Evolutionary conservation across 2,888 invertebrate species (phyloP).

Genomic region (Prenolepis imparis): DNA sequence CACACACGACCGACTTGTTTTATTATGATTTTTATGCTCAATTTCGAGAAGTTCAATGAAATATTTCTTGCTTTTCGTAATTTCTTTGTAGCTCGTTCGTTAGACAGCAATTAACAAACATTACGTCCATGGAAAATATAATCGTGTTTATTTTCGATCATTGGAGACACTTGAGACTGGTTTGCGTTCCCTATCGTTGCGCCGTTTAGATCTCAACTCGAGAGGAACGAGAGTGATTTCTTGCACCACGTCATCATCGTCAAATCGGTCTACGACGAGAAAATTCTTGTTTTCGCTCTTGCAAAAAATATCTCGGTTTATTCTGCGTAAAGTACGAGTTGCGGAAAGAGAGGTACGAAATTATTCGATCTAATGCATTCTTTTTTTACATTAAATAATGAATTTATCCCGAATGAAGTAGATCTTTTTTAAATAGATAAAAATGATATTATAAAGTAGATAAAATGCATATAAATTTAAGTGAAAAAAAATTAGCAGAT

Average conservation of each 20-base stretch:
- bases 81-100: slow-evolving; percentile 64
- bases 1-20: slow-evolving; percentile 23
- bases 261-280: slow-evolving; percentile 49
- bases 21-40: slow-evolving; percentile 18
- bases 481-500: neutral
- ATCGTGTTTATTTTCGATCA: slow-evolving; percentile 75
- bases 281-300: slow-evolving; percentile 60
- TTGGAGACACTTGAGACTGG: slow-evolving; percentile 67
- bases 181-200: slow-evolving; percentile 60
- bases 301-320: slow-evolving; percentile 31
- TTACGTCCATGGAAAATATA: slow-evolving; percentile 58
- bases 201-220: slow-evolving; percentile 74
- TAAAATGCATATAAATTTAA: neutral
- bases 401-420: neutral
- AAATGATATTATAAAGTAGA: neutral
- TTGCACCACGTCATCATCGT: slow-evolving; percentile 57
- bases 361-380: slow-evolving; percentile 10
- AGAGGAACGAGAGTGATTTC: slow-evolving; percentile 73
- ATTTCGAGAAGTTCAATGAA: slow-evolving; percentile 31
- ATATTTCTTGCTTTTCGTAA: neutral
- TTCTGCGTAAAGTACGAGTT: neutral
- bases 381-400: neutral
- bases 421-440: neutral
- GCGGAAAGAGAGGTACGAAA: neutral
- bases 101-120: slow-evolving; percentile 61